Base-by-base conservation (phyloP, 2,797 vertebrate genomes). In the Pseudomugil tenellus region DNA sequence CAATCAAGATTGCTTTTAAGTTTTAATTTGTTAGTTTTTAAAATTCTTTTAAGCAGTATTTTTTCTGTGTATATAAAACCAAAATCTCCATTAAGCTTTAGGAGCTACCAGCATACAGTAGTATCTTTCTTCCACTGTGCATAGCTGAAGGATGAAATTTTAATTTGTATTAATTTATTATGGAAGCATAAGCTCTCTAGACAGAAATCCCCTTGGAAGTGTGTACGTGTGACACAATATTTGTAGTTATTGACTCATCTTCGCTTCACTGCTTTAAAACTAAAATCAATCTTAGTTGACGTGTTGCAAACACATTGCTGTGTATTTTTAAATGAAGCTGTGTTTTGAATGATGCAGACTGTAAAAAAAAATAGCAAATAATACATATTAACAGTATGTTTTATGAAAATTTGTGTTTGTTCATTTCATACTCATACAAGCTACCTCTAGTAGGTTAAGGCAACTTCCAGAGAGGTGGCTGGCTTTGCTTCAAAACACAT, bases 171-270 rank as follows among this genome's bases (percentile, higher is more conserved):
- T 54, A 0, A 55, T 75, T 63, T 68, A 28, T 67, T 29, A 16
- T 48, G 12, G 34, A 67, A 63, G 60, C 19, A 65, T 41, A 34
- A 67, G 51, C 19, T 76, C 29, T 37, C 28, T 16, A 48, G 35
- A 13, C 41, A 70, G 63, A 86, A 77, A 73, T 81, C 67, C 76
- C 59, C 59, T 54, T 70, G 29, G 55, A 81, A 71, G 32, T 52
- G 37, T 31, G 71, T 71, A 58, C 58, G 54, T 23, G 35, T 77
- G 72, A 69, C 54, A 26, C 28, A 52, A 64, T 82, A 83, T 75
- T 83, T 89, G 82, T 74, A 89, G 61, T 28, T 23, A 34, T 55
- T 55, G 58, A 41, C 60, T 72, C 54, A 52, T 75, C 43, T 71
- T 34, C 41, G 51, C 34, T 9, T 62, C 19, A 0, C 49, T 68